Evolutionary conservation across 2,113 vertebrate genomes (phyloP).

Genomic region (Megatriorchis doriae): DNA sequence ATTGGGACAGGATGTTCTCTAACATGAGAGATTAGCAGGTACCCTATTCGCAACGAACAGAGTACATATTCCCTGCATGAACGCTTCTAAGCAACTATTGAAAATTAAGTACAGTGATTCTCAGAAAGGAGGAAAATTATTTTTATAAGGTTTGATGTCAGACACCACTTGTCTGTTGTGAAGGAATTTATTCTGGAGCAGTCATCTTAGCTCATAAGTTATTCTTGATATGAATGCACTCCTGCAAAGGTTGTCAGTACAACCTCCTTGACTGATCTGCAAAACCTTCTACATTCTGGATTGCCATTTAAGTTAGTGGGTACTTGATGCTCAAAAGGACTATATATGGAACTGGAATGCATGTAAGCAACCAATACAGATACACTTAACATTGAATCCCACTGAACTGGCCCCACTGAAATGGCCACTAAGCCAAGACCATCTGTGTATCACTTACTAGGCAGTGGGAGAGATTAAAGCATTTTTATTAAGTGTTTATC

Average conservation of each 20-base stretch:
- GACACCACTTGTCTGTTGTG: neutral
- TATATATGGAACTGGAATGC: neutral
- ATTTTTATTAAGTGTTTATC: slow-evolving; percentile 40
- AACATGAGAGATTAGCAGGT: neutral
- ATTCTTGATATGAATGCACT: neutral
- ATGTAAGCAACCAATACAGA: neutral
- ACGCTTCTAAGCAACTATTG: neutral
- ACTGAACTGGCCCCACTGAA: neutral
- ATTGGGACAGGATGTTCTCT: neutral
- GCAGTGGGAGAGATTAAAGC: neutral
- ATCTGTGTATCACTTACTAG: neutral
- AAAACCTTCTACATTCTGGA: neutral
- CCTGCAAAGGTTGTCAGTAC: neutral
- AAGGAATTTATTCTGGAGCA: neutral
- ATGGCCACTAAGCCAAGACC: neutral
- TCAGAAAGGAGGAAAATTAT: neutral
- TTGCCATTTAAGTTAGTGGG: neutral
- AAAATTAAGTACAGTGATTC: neutral
- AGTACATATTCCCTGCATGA: neutral
- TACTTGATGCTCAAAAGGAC: neutral
- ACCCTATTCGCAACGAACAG: neutral
- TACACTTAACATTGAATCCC: neutral
- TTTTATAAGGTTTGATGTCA: neutral
- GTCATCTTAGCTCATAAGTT: neutral
- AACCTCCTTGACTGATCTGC: neutral